Percentiles rank a stretch among this genome's conserved stretches.
Evolutionary conservation across 2,888 invertebrate species (phyloP).

Genomic region (Rhogogaster chlorosoma): DNA sequence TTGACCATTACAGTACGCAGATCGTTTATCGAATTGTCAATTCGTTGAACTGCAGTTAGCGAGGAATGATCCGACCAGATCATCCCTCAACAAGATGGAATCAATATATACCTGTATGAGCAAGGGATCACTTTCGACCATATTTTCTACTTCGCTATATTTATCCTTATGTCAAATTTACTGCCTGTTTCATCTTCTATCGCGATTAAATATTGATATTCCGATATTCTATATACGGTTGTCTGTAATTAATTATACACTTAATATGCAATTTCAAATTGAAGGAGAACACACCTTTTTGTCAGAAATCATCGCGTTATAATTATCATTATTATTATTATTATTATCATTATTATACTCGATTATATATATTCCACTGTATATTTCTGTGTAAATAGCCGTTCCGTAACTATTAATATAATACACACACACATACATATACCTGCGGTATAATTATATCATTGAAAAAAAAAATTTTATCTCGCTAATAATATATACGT

Average conservation of each 20-base stretch:
- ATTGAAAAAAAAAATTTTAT: neutral
- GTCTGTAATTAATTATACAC: neutral
- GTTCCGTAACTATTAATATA: neutral
- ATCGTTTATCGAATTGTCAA: neutral
- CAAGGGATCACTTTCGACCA: neutral
- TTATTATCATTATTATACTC: neutral
- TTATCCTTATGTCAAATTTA: neutral
- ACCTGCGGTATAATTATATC: neutral
- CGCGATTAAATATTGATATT: neutral
- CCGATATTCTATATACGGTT: neutral
- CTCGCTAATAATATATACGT: neutral
- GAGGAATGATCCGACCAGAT: neutral
- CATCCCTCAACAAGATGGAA: neutral
- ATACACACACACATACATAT: neutral
- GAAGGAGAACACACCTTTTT: neutral
- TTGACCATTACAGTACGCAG: neutral
- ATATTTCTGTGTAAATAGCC: slow-evolving; percentile 22
- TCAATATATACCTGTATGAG: neutral
- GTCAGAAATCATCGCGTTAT: neutral
- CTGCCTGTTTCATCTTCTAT: neutral
- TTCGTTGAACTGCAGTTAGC: neutral
- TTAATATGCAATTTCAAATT: neutral
- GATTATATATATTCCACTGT: slow-evolving; percentile 15
- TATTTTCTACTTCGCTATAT: slow-evolving; percentile 19
- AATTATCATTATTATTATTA: neutral